Conservation (phyloP, 1,140 invertebrate genomes). For the Macrostomum lignano region DNA sequence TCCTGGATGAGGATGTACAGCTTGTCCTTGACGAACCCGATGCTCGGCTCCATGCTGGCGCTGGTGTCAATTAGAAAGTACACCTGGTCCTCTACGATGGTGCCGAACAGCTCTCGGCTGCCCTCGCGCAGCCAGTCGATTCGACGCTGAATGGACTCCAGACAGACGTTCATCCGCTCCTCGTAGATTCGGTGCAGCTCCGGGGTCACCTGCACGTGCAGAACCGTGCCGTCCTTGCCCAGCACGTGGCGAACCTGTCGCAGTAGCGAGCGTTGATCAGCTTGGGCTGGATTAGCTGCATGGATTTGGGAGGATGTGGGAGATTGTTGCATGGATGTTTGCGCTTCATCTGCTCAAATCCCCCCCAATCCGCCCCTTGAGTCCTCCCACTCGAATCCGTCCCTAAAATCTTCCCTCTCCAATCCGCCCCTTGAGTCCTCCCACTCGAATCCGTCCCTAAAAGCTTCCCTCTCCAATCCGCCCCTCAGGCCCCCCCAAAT, state of each 20-base stretch:
- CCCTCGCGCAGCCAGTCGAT: slow-evolving; percentile 20
- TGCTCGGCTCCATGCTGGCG: slow-evolving; percentile 20
- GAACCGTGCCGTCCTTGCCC: slow-evolving; percentile 22
- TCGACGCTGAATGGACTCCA: slow-evolving; percentile 12
- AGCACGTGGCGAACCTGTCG: slow-evolving; percentile 23
- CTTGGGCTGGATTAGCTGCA: slow-evolving; percentile 8
- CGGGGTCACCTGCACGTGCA: slow-evolving; percentile 25
- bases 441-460: too few species aligned
- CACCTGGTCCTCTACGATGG: slow-evolving; percentile 22
- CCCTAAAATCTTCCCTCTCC: too few species aligned
- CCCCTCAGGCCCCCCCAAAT: too few species aligned
- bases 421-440: too few species aligned
- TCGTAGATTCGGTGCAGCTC: slow-evolving; percentile 21
- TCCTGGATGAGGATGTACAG: slow-evolving; percentile 25
- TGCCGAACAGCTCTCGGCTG: slow-evolving; percentile 25
- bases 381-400: too few species aligned
- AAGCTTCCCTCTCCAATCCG: too few species aligned
- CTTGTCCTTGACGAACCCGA: slow-evolving; percentile 25
- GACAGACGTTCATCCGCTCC: slow-evolving; percentile 13
- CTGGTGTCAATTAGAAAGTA: slow-evolving; percentile 26
- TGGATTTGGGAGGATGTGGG: not conserved
- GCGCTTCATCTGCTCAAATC: not conserved
- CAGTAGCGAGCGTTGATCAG: slow-evolving; percentile 25
- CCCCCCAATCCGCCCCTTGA: too few species aligned
- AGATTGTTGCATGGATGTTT: not conserved